A percentile compares a stretch with the other conserved stretches of the same genome.
Conservation (phyloP, 2,797 vertebrate genomes). For the Anguilla obscura region DNA sequence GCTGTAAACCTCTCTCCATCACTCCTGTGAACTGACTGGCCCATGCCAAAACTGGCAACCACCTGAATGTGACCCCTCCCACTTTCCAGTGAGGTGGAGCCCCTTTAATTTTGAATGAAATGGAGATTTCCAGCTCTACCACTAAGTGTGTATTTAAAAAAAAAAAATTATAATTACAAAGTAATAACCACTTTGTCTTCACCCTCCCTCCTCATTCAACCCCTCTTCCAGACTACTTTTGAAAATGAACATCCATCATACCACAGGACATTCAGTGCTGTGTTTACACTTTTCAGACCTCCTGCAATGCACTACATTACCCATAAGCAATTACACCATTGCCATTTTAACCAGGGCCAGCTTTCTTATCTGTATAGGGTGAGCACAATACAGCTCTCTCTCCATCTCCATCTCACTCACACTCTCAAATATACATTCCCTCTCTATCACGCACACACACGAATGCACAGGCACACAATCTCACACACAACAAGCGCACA, state of each 20-base stretch:
- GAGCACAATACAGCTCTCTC: neutral
- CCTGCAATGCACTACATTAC: constrained; percentile 9
- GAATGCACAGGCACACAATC: neutral
- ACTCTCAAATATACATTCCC: neutral
- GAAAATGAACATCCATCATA: neutral
- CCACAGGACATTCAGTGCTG: neutral
- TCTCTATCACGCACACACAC: neutral
- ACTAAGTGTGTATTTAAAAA: neutral
- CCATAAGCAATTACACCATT: neutral
- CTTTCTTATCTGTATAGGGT: neutral
- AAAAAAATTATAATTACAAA: neutral
- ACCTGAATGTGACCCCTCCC: neutral
- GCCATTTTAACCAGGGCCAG: neutral
- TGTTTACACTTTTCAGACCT: neutral
- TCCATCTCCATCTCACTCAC: neutral
- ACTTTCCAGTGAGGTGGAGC: neutral
- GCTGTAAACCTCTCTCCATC: neutral
- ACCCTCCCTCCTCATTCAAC: neutral
- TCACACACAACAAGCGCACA: neutral
- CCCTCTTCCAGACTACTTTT: neutral
- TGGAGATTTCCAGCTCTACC: neutral
- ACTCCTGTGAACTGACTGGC: constrained; percentile 17
- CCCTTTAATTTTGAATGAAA: neutral
- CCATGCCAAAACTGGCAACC: neutral
- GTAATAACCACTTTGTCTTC: neutral